phyloP scores from a whole-genome alignment of 2,888 invertebrate genomes.

The Drosophila flavopinicola region DNA sequence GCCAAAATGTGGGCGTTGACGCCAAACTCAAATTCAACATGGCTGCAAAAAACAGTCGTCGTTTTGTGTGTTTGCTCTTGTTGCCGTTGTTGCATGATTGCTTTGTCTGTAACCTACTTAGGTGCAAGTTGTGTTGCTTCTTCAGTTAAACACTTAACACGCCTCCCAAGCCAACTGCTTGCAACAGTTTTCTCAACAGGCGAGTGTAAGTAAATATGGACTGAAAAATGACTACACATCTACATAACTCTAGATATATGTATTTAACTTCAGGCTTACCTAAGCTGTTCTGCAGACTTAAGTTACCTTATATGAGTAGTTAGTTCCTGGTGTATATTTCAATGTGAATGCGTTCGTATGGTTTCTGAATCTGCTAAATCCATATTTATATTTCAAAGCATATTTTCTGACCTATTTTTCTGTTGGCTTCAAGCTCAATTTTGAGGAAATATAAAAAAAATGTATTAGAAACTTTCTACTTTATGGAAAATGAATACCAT shows the following conservation, averaged over 20 bases:
- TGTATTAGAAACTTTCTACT: no score
- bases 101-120: constrained; percentile 71
- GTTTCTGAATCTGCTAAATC: no score
- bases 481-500: no score
- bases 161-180: constrained; percentile 27
- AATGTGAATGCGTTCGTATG: no score
- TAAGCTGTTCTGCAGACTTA: no score
- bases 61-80: constrained; percentile 18
- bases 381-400: no score
- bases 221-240: not conserved
- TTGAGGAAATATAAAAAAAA: no score
- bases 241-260: not conserved
- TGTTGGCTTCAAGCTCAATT: no score
- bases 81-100: constrained; percentile 50
- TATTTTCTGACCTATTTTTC: no score
- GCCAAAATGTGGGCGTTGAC: constrained; percentile 50
- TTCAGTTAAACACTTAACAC: constrained; percentile 63
- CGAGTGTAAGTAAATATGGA: constrained; percentile 11
- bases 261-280: not conserved
- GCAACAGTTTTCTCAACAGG: constrained; percentile 10
- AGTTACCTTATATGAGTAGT: no score
- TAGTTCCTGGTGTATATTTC: no score
- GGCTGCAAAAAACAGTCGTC: constrained; percentile 33
- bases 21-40: constrained; percentile 40
- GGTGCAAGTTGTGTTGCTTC: constrained; percentile 60